These are phyloP conservation scores for Orthosia incerta DNA, from an alignment of 2,888 invertebrate genomes.

Conservation along the genomic window DNA sequence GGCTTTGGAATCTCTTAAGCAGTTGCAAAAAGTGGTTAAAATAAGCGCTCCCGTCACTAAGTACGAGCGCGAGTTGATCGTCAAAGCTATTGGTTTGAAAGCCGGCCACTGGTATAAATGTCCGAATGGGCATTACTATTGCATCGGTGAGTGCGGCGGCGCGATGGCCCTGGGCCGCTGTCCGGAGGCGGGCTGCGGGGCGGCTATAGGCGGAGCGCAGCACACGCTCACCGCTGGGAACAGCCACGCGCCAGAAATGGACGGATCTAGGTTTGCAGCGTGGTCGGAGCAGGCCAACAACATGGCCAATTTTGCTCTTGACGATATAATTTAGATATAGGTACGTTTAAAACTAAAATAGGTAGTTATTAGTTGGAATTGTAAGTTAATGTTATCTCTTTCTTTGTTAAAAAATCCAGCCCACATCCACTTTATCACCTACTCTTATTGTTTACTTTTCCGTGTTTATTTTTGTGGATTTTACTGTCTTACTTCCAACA, in stretches of 20 bases:
- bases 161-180: conserved; percentile 90
- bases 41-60: conserved; percentile 69
- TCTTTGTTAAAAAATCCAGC: neutral
- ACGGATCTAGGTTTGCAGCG: conserved; percentile 87
- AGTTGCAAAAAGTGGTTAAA: conserved; percentile 73
- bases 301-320: conserved; percentile 77
- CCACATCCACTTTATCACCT: neutral
- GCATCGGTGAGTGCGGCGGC: conserved; percentile 93
- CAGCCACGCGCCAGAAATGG: conserved; percentile 88
- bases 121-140: conserved; percentile 93
- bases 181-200: conserved; percentile 88
- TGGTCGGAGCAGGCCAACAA: conserved; percentile 85
- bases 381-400: too few species aligned
- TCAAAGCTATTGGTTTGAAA: conserved; percentile 89
- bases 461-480: too few species aligned
- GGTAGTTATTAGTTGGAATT: too few species aligned
- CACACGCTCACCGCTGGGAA: conserved; percentile 88
- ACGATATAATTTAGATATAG: conserved; percentile 13
- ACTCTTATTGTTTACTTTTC: too few species aligned
- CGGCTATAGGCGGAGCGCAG: conserved; percentile 88
- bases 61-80: conserved; percentile 89
- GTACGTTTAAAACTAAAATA: neutral
- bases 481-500: neutral
- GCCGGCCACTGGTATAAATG: conserved; percentile 94
- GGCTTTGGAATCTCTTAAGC: conserved; percentile 68